Evolutionary conservation across 2,888 invertebrate species (phyloP), one percentile per base, ranked within the genome.

Genomic region (Melinaea menophilus): DNA sequence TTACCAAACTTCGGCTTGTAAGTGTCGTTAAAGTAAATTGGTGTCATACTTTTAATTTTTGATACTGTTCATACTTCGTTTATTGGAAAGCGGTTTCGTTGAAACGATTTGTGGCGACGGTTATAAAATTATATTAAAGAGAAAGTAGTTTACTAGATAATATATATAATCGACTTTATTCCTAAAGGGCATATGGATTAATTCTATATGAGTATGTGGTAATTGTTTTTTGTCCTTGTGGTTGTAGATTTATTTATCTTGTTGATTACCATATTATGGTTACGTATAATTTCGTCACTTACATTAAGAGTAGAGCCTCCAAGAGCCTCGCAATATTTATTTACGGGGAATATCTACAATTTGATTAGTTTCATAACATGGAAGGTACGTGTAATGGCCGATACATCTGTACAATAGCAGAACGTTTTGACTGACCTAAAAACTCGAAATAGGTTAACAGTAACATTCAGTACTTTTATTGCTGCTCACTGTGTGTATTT

Each of bases 391-490:
- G 65, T 62, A 65, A 66, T 67, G 60, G 65, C 63, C 66, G 66
- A 67, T 69, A 65, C 64, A 55, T 61, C 62, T 64, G 63, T 71
- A 73, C 71, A 71, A 73, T 67, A 63, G 69, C 59, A 59, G 58
- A 59, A n/a, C 51, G 31, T 65, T 70, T 64, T 64, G 64, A 67
- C 66, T 69, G 72, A 71, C 72, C 72, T 69, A 75, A 69, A 69
- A 70, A 67, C 58, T 61, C 66, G 62, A 78, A 82, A 81, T 79
- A 77, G 83, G 85, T 86, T 84, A 84, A 83, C 80, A 73, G 76
- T 76, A 48, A 48, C 11, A 51, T 31, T 31, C 51, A 51, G 75
- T 76, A 77, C 79, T 80, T 79, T 75, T 78, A 66, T 75, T 74
- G 71, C 73, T 69, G 75, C 69, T 75, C 72, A 73, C 73, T 66